A percentile compares a stretch with the other conserved stretches of the same genome.
These are phyloP conservation scores for Polydrusus cervinus DNA, from an alignment of 2,888 invertebrate genomes.

Conservation along the genomic window DNA sequence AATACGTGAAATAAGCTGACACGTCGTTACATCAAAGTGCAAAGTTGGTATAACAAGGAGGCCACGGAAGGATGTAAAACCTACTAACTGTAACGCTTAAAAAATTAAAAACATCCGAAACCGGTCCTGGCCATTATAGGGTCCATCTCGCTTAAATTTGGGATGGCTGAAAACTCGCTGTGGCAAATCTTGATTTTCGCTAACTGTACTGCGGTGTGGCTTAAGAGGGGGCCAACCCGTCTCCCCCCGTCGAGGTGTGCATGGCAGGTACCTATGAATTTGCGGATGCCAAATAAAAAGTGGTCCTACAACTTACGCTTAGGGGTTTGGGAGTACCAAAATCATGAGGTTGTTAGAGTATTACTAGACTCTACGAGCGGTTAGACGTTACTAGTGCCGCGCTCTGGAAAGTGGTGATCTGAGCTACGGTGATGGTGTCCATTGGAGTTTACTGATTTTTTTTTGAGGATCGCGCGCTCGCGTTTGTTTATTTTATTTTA, in stretches of 20 bases:
- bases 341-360: conserved; percentile 69
- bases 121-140: conserved; percentile 46
- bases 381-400: conserved; percentile 65
- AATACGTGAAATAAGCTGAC: too few relatives aligned
- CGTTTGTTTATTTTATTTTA: conserved; percentile 7
- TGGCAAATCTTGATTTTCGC: conserved; percentile 70
- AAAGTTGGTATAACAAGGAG: conserved; percentile 1
- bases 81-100: conserved; percentile 1
- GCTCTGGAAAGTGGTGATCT: conserved; percentile 58
- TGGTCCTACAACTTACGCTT: conserved; percentile 74
- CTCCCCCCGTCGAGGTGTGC: conserved; percentile 64
- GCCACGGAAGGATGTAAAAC: not conserved
- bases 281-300: conserved; percentile 77
- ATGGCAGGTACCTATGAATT: conserved; percentile 76
- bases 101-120: conserved; percentile 4
- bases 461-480: conserved; percentile 17
- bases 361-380: conserved; percentile 71
- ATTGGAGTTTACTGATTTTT: conserved; percentile 46
- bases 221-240: conserved; percentile 59
- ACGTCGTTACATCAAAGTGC: too few relatives aligned
- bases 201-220: conserved; percentile 70
- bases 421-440: conserved; percentile 60
- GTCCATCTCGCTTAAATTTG: conserved; percentile 57
- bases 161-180: conserved; percentile 61
- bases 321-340: conserved; percentile 70